phyloP scores from a whole-genome alignment of 64 coral and sea anemone species.

The Montipora capricornis region DNA sequence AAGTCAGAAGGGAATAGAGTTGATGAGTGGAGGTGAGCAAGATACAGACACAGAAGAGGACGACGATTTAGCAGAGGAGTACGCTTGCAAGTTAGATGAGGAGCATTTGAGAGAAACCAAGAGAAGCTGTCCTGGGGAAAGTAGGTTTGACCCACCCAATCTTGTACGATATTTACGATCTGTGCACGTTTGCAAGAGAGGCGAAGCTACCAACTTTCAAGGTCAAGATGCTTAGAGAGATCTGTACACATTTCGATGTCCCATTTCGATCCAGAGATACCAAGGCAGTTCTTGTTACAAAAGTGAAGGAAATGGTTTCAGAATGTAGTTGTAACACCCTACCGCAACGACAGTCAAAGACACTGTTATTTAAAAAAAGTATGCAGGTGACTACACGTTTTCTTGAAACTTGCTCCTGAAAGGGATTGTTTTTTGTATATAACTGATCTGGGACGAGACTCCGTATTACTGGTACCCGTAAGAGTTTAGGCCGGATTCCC shows the following conservation, averaged over 20 bases:
- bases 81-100: constrained; percentile 1
- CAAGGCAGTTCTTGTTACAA: constrained; percentile 32
- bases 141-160: constrained; percentile 36
- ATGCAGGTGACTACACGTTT: too few relatives aligned
- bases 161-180: constrained; percentile 35
- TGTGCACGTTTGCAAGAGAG: constrained; percentile 28
- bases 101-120: neutral
- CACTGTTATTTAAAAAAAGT: too few relatives aligned
- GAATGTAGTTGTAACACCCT: constrained; percentile 20
- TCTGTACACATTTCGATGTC: constrained; percentile 31
- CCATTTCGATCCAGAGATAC: neutral
- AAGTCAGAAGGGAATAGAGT: neutral
- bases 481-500: too few relatives aligned
- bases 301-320: constrained; percentile 24
- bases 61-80: constrained; percentile 2
- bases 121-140: neutral
- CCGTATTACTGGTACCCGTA: too few relatives aligned
- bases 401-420: too few relatives aligned
- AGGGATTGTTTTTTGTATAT: too few relatives aligned
- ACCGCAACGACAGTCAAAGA: too few relatives aligned
- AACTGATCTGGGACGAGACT: too few relatives aligned
- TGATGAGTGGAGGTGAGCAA: neutral
- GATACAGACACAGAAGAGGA: constrained; percentile 30
- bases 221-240: constrained; percentile 40
- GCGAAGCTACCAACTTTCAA: constrained; percentile 35